Evolutionary conservation across 2,797 vertebrate genomes (phyloP).

Genomic region (Syngnathus rostellatus): DNA sequence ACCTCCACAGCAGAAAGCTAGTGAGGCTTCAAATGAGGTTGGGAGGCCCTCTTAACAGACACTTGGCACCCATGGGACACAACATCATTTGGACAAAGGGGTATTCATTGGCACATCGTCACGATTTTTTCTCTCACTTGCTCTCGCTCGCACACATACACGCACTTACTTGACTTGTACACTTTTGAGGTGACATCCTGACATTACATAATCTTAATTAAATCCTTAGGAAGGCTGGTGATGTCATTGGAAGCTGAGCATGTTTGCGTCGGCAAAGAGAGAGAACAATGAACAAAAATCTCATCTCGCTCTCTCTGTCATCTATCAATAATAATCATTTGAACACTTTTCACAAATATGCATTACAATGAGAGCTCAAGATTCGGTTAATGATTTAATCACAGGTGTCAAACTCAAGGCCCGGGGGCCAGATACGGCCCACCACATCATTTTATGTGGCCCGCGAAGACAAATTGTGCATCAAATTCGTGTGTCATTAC

Average conservation of each 20-base stretch:
- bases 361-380: too few species aligned
- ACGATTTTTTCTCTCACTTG: slow-evolving; percentile 2
- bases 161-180: slow-evolving; percentile 7
- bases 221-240: neutral
- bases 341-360: too few species aligned
- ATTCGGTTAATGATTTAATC: too few species aligned
- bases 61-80: slow-evolving; percentile 45
- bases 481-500: too few species aligned
- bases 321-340: too few species aligned
- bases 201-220: neutral
- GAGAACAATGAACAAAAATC: neutral
- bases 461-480: too few species aligned
- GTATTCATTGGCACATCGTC: slow-evolving; percentile 41
- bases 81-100: slow-evolving; percentile 51
- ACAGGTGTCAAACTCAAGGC: too few species aligned
- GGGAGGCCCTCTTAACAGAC: slow-evolving; percentile 33
- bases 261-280: neutral
- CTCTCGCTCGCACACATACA: slow-evolving; percentile 1
- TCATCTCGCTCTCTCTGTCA: too few species aligned
- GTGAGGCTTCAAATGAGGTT: slow-evolving; percentile 40
- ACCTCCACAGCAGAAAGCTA: slow-evolving; percentile 21
- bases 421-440: too few species aligned
- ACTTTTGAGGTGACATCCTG: too few species aligned
- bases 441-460: too few species aligned
- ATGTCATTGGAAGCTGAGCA: neutral